Evolutionary conservation across 2,113 vertebrate genomes (phyloP).

Genomic region (Noctilio leporinus): DNA sequence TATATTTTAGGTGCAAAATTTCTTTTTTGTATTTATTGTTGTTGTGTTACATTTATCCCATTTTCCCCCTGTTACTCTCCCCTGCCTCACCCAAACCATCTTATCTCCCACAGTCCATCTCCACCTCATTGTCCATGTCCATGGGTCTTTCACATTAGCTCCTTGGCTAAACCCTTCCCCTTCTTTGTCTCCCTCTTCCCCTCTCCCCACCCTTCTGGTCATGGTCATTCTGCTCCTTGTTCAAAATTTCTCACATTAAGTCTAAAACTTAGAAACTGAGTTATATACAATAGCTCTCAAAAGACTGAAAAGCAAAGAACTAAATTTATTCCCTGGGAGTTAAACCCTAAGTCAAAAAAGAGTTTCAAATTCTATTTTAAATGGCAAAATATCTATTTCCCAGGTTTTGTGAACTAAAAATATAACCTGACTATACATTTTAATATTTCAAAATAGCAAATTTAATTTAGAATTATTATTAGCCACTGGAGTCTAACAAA

Average conservation of each 20-base stretch:
- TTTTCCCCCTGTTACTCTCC: too few relatives aligned
- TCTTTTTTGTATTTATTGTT: too few relatives aligned
- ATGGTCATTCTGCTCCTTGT: too few relatives aligned
- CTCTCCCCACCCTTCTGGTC: too few relatives aligned
- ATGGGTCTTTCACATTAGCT: too few relatives aligned
- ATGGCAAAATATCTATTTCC: background rate
- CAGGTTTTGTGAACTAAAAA: background rate
- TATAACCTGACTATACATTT: background rate
- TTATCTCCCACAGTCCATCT: too few relatives aligned
- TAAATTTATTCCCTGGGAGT: background rate
- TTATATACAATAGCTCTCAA: too few relatives aligned
- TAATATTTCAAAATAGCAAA: background rate
- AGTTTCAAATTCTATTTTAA: background rate
- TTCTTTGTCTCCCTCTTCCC: too few relatives aligned
- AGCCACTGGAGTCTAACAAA: background rate
- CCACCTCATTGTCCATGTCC: too few relatives aligned
- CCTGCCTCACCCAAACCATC: too few relatives aligned
- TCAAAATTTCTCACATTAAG: background rate
- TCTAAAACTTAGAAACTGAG: background rate
- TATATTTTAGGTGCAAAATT: background rate
- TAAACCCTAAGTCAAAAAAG: background rate
- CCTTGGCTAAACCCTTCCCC: too few relatives aligned
- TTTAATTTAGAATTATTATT: background rate
- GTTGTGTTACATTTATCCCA: too few relatives aligned
- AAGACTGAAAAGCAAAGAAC: background rate